Base-by-base conservation (phyloP, 1,140 invertebrate species). In the Tachypleus tridentatus region DNA sequence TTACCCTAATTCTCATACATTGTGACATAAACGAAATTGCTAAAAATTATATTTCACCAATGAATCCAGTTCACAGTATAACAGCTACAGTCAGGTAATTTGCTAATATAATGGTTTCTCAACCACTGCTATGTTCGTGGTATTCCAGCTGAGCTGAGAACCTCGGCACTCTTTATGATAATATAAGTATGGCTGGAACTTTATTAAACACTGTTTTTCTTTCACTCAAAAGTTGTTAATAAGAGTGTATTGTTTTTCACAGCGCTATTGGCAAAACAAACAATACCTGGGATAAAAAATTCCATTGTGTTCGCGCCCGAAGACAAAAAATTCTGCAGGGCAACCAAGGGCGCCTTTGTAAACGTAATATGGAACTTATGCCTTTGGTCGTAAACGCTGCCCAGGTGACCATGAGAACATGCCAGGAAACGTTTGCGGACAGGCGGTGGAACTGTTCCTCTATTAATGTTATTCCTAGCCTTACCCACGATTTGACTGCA, bases 361-460 rank as follows among this genome's bases (percentile, higher is more conserved):
- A 83, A 51, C 79, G 83, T 2, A 73, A 79, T 71, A 80, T 84
- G 67, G 88, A 87, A 66, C 80, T 88, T 54, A 90, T 93, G 87
- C 81, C 83, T 7, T 84, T 85, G 70, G 81, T 93, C 53, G 82
- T 83, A 9, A 80, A 81, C 59, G 89, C 89, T 1, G 86, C 88
- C 4, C 78, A 78, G 49, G 77, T 87, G 58, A 82, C 87, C 3
- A 80, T 84, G 47, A 76, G 81, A 60, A 83, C 86, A 47, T 93
- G 90, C 74, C 85, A 87, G 72, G 79, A 80, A 62, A 80, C 86
- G 3, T 88, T 91, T 74, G 76, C 80, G 6, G 81, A 87, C 69
- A 81, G 87, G 61, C 79, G 89, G 61, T 93, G 90, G 90, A 92
- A 93, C 76, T 93, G 90, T 76, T 89, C 87, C 61, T 86, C 86